Percentiles rank a stretch among this genome's conserved stretches.
These are phyloP conservation scores for Opisthograptis luteolata DNA, from an alignment of 2,888 invertebrate species.

Conservation along the genomic window DNA sequence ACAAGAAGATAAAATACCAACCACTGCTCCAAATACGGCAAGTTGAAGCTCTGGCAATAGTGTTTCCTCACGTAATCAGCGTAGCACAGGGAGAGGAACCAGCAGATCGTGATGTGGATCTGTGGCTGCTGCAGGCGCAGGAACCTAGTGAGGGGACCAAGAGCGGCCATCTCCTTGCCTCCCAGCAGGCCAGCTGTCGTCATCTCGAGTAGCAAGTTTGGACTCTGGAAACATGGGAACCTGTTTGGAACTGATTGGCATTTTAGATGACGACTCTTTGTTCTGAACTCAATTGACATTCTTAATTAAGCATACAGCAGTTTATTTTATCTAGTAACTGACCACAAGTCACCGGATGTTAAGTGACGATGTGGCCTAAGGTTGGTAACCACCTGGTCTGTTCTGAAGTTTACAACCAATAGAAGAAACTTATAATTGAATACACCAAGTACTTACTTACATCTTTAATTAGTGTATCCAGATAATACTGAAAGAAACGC, in stretches of 20 bases:
- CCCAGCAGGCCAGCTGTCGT: slow-evolving; percentile 73
- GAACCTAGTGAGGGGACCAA: slow-evolving; percentile 70
- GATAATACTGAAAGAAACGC: slow-evolving; percentile 78
- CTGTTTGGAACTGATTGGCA: not conserved
- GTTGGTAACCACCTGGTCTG: too few relatives aligned
- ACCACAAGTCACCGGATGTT: too few relatives aligned
- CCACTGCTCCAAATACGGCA: slow-evolving; percentile 80
- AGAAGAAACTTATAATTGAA: too few relatives aligned
- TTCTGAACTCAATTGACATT: too few relatives aligned
- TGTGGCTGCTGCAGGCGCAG: slow-evolving; percentile 74
- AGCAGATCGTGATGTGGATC: slow-evolving; percentile 79
- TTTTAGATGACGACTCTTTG: too few relatives aligned
- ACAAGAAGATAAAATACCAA: slow-evolving; percentile 52
- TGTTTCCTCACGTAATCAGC: slow-evolving; percentile 76
- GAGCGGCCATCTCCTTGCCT: slow-evolving; percentile 55
- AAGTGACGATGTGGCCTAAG: too few relatives aligned
- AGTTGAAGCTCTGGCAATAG: slow-evolving; percentile 71
- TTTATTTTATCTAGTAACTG: too few relatives aligned
- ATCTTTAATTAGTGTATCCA: slow-evolving; percentile 75
- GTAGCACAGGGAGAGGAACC: slow-evolving; percentile 78
- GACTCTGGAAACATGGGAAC: slow-evolving; percentile 54
- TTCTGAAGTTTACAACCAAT: too few relatives aligned
- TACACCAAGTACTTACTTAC: slow-evolving; percentile 50
- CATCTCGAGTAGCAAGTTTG: slow-evolving; percentile 71
- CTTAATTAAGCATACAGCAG: too few relatives aligned